Conservation (phyloP, 2,888 invertebrate species). For the Erynnis tages region DNA sequence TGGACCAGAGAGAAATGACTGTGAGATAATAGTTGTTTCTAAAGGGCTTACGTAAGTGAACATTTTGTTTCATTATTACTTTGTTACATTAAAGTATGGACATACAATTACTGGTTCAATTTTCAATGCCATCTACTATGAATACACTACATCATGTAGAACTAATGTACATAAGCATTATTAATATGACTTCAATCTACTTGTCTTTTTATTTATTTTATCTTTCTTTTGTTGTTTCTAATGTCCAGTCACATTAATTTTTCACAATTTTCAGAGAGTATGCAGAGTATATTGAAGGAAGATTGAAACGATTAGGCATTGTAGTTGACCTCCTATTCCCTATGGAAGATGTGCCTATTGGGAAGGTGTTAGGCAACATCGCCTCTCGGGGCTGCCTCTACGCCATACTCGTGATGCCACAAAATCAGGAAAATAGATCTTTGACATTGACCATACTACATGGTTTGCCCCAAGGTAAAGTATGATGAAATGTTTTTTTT, state of each 20-base stretch:
- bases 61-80: no score
- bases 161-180: no score
- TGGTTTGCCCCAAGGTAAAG: conserved; percentile 92
- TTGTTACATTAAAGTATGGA: no score
- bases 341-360: conserved; percentile 92
- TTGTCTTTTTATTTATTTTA: no score
- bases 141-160: no score
- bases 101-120: no score
- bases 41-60: conserved; percentile 88
- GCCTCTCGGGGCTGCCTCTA: conserved; percentile 94
- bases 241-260: conserved; percentile 2
- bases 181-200: no score
- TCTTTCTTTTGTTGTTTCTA: no score
- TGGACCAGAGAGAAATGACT: conserved; percentile 88
- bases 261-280: conserved; percentile 83
- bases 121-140: no score
- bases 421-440: conserved; percentile 92
- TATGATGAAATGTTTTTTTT: no score
- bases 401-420: conserved; percentile 92
- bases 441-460: conserved; percentile 95
- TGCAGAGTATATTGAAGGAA: conserved; percentile 92
- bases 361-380: conserved; percentile 90
- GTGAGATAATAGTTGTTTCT: conserved; percentile 94
- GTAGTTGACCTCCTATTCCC: conserved; percentile 94
- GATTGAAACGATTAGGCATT: conserved; percentile 88